phyloP scores from a whole-genome alignment of 2,113 vertebrate genomes.

The Brachypodius melanocephalos region DNA sequence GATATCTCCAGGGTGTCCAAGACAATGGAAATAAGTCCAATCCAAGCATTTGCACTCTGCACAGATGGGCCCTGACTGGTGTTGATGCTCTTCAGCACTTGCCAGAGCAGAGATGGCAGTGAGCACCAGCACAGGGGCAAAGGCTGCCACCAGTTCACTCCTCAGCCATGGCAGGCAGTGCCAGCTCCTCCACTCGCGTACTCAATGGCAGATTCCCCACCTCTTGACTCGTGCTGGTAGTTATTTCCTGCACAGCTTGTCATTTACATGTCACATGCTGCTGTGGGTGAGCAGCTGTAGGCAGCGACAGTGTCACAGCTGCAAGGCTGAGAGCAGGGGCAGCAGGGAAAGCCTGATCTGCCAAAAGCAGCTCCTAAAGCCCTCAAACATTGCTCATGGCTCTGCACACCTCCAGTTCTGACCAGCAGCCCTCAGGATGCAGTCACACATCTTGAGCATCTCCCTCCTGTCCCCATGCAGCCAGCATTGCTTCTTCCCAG shows the following conservation, averaged over 20 bases:
- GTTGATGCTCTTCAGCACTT: not conserved
- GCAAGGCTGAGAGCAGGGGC: not conserved
- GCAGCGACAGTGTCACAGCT: not conserved
- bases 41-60: not conserved
- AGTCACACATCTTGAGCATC: not conserved
- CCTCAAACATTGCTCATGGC: fast-evolving
- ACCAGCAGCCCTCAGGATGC: not conserved
- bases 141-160: not conserved
- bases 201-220: not conserved
- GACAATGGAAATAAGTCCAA: not conserved
- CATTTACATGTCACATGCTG: not conserved
- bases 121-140: not conserved
- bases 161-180: not conserved
- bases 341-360: not conserved
- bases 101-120: not conserved
- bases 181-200: not conserved
- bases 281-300: not conserved
- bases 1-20: not conserved
- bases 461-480: fast-evolving
- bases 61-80: not conserved
- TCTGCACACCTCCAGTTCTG: fast-evolving
- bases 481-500: not conserved
- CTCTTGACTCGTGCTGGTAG: not conserved
- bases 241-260: not conserved
- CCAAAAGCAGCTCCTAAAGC: not conserved